Percentiles rank a stretch among this genome's conserved stretches.
Evolutionary conservation across 2,113 vertebrate genomes (phyloP).

Genomic region (Melospiza melodia): DNA sequence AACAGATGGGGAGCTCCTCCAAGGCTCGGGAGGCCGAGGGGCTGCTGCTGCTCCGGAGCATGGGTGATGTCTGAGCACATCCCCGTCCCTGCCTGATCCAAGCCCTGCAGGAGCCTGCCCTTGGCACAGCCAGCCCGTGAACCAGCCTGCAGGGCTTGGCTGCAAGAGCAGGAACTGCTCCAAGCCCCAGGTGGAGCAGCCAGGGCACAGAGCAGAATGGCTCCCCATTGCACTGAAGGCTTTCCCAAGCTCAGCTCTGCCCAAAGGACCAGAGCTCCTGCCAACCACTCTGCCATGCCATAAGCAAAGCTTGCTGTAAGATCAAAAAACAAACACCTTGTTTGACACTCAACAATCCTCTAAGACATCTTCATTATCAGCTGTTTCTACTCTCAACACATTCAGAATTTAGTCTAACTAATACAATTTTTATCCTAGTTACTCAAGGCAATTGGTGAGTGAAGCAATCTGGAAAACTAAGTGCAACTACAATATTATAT

Average conservation of each 20-base stretch:
- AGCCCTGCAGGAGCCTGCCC: neutral
- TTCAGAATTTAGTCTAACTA: neutral
- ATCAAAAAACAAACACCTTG: neutral
- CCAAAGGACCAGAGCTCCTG: neutral
- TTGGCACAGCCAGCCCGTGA: neutral
- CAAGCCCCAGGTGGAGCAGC: neutral
- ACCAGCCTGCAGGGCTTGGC: neutral
- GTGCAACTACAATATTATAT: neutral
- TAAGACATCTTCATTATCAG: neutral
- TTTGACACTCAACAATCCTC: neutral
- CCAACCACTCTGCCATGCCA: neutral
- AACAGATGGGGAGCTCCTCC: neutral
- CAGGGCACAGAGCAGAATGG: neutral
- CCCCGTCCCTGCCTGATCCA: neutral
- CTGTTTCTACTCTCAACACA: neutral
- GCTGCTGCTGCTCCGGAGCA: rapidly evolving
- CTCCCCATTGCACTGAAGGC: neutral
- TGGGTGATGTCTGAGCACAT: neutral
- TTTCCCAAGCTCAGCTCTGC: neutral
- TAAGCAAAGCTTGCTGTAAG: neutral
- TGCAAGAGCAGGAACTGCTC: neutral
- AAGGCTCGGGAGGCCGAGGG: neutral
- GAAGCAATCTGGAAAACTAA: neutral
- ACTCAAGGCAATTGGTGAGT: neutral
- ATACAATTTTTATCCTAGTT: neutral